Evolutionary conservation across 2,113 vertebrate species (phyloP), one percentile per base, ranked within the genome.

Genomic region (Acrocephalus arundinaceus): DNA sequence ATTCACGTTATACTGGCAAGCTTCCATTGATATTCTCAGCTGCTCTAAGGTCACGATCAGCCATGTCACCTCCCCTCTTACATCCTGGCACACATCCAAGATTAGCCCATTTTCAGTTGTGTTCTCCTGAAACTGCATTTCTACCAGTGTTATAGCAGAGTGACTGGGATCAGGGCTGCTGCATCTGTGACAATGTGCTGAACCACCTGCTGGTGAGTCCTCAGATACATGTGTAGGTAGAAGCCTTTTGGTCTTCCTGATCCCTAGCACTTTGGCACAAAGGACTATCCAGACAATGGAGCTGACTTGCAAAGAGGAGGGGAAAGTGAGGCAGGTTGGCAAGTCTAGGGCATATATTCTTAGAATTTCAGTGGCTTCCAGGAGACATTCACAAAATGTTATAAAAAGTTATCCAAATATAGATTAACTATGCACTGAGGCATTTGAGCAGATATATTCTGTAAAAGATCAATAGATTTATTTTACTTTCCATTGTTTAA

Each of bases 121-220:
- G 37, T 25, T 63, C 43, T 71, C 65, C 55, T 61, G 52, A 79
- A 83, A 65, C 7, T 52, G 48, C 30, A 37, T 72, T 89, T 84
- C 58, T 70, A 48, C 31, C 33, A 63, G 7, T 16, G 20, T 18
- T 70, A 37, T 1, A 87, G 43, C 33, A 74, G 24, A 30, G 13
- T 57, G 78, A 66, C 14, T 63, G 66, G 7, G 63, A 22, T 48
- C 65, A 51, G 65, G 19, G 33, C 68, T 39, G 55, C 25, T 54
- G 51, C 41, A 74, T 17, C 68, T 81, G 68, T 2, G 4, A 51
- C 19, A 2, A 45, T 24, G 24, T n/a, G 45, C 66, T 72, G 84
- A 94, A 94, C 24, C 27, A 73, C 49, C 67, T 83, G 70, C 85
- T 88, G 49, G 54, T 52, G 70, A 81, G 39, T 74, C 65, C 89